These are phyloP conservation scores for Bombylius major DNA, from an alignment of 2,888 invertebrate species.

Conservation along the genomic window DNA sequence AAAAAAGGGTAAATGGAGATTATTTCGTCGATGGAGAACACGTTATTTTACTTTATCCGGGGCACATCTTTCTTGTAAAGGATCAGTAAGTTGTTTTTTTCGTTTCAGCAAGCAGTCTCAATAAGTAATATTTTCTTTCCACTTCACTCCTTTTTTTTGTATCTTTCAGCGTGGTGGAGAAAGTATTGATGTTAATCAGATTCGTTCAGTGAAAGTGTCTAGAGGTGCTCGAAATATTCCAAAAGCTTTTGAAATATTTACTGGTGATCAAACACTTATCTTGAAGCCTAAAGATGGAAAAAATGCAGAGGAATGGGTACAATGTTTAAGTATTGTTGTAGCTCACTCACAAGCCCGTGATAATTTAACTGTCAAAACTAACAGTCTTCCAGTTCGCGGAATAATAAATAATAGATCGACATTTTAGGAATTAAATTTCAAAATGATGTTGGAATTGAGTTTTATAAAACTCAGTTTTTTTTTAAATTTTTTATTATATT, in stretches of 20 bases:
- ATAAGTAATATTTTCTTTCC: background rate
- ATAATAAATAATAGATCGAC: conserved; percentile 5
- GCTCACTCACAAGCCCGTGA: conserved; percentile 50
- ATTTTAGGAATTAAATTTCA: background rate
- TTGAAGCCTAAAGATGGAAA: conserved; percentile 90
- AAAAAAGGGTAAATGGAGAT: conserved; percentile 83
- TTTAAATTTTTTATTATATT: too few relatives aligned
- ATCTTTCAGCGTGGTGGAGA: conserved; percentile 63
- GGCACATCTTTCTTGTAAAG: conserved; percentile 77
- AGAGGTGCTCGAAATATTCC: conserved; percentile 84
- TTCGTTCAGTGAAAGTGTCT: conserved; percentile 87
- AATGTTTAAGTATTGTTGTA: conserved; percentile 84
- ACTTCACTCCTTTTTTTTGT: background rate
- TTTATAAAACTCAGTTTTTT: too few relatives aligned
- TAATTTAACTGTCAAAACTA: conserved; percentile 34
- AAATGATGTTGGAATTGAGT: too few relatives aligned
- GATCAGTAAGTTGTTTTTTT: conserved; percentile 48
- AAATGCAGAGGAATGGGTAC: conserved; percentile 93
- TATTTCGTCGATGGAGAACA: conserved; percentile 85
- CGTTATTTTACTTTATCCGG: conserved; percentile 89
- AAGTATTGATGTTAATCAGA: conserved; percentile 83
- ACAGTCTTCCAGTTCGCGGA: conserved; percentile 36
- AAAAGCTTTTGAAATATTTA: conserved; percentile 94
- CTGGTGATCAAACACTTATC: conserved; percentile 81
- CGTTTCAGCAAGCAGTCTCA: conserved; percentile 42